Conservation (phyloP, 2,888 invertebrate genomes). For the Thecophora atra region DNA sequence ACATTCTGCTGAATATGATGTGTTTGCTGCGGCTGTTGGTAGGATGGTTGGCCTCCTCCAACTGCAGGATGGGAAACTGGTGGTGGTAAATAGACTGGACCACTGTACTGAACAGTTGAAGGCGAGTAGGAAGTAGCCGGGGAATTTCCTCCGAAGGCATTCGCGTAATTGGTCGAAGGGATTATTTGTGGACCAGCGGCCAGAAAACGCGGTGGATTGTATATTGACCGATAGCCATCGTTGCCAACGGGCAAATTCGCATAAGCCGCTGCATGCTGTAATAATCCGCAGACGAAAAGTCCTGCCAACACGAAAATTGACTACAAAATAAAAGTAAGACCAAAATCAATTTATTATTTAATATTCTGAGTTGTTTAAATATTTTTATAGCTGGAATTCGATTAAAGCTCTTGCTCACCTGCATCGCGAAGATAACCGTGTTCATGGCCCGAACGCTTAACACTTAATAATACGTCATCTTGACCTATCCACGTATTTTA, state of each 20-base stretch:
- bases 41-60: too few relatives aligned
- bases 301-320: constrained; percentile 40
- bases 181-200: neutral
- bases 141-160: too few relatives aligned
- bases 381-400: neutral
- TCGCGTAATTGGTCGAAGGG: too few relatives aligned
- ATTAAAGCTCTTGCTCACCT: constrained; percentile 52
- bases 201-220: too few relatives aligned
- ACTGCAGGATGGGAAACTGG: neutral
- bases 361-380: neutral
- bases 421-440: constrained; percentile 60
- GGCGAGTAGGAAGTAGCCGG: too few relatives aligned
- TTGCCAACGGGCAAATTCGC: neutral
- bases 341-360: too few relatives aligned
- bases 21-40: neutral
- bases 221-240: too few relatives aligned
- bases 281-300: constrained; percentile 49
- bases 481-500: constrained; percentile 59
- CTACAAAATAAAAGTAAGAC: constrained; percentile 40
- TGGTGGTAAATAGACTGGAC: constrained; percentile 13
- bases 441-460: constrained; percentile 58
- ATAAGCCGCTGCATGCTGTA: constrained; percentile 15
- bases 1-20: too few relatives aligned
- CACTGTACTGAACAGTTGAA: constrained; percentile 22
- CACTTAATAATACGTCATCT: constrained; percentile 57